These are phyloP conservation scores for Theretra japonica DNA, from an alignment of 2,888 invertebrate genomes.

Conservation along the genomic window DNA sequence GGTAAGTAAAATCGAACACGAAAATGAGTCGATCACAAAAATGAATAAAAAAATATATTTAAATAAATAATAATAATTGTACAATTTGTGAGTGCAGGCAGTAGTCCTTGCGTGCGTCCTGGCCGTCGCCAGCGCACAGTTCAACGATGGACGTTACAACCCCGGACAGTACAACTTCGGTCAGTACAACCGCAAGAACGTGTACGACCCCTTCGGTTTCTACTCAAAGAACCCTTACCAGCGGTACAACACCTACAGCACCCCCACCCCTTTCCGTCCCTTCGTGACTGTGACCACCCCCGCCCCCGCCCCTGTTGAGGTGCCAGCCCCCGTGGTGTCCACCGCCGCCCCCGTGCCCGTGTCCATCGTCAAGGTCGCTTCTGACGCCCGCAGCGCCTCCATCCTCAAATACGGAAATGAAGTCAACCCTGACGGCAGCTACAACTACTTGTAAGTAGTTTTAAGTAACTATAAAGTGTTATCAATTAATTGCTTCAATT, in stretches of 20 bases:
- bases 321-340: slow-evolving; percentile 32
- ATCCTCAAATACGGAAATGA: slow-evolving; percentile 74
- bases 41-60: slow-evolving; percentile 26
- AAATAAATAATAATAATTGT: slow-evolving; percentile 13
- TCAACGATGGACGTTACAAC: slow-evolving; percentile 32
- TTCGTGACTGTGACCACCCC: slow-evolving; percentile 35
- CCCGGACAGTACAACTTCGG: slow-evolving; percentile 28
- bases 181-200: slow-evolving; percentile 33
- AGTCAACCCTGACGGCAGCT: slow-evolving; percentile 81
- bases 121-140: slow-evolving; percentile 61
- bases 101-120: slow-evolving; percentile 59
- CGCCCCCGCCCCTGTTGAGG: slow-evolving; percentile 31
- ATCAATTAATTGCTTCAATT: too few species aligned
- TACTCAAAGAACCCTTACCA: slow-evolving; percentile 31
- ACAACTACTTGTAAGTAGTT: slow-evolving; percentile 79
- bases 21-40: slow-evolving; percentile 34
- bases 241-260: slow-evolving; percentile 29
- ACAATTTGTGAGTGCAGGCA: slow-evolving; percentile 47
- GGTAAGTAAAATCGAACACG: slow-evolving; percentile 59
- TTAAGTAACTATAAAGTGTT: neutral
- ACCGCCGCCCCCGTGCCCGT: slow-evolving; percentile 26
- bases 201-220: slow-evolving; percentile 36
- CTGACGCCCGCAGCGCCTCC: slow-evolving; percentile 54
- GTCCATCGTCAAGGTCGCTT: slow-evolving; percentile 35
- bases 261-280: slow-evolving; percentile 37